phyloP scores from a whole-genome alignment of 2,888 invertebrate species.

The Tryphoninae sp. region DNA sequence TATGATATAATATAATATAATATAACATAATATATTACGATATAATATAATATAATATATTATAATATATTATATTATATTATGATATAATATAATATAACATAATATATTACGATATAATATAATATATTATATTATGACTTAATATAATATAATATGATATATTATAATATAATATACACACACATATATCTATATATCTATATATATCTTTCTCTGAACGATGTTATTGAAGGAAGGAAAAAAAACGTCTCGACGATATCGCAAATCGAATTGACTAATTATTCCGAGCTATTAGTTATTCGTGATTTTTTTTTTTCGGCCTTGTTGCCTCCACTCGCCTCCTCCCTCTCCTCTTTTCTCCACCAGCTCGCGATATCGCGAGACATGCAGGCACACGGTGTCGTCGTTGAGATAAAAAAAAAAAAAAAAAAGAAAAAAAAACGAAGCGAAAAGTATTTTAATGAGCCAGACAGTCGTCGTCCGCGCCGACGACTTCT shows the following conservation, averaged over 20 bases:
- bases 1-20: too few species aligned
- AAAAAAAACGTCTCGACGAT: neutral
- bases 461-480: slow-evolving; percentile 55
- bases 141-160: too few species aligned
- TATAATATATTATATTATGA: too few species aligned
- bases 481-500: slow-evolving; percentile 54
- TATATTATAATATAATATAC: too few species aligned
- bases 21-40: too few species aligned
- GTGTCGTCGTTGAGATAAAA: slow-evolving; percentile 21
- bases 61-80: too few species aligned
- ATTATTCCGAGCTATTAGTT: slow-evolving; percentile 55
- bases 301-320: slow-evolving; percentile 34
- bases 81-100: too few species aligned
- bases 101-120: too few species aligned
- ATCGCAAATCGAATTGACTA: slow-evolving; percentile 37
- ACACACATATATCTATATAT: neutral
- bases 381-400: neutral
- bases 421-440: neutral
- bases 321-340: neutral
- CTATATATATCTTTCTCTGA: neutral
- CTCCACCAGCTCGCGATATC: slow-evolving; percentile 8
- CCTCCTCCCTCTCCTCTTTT: neutral
- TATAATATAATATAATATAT: too few species aligned
- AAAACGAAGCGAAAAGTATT: slow-evolving; percentile 6
- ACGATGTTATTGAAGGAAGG: neutral